Percentiles rank a stretch among this genome's conserved stretches.
Conservation (phyloP, 2,888 invertebrate species). For the Philereme vetulata region DNA sequence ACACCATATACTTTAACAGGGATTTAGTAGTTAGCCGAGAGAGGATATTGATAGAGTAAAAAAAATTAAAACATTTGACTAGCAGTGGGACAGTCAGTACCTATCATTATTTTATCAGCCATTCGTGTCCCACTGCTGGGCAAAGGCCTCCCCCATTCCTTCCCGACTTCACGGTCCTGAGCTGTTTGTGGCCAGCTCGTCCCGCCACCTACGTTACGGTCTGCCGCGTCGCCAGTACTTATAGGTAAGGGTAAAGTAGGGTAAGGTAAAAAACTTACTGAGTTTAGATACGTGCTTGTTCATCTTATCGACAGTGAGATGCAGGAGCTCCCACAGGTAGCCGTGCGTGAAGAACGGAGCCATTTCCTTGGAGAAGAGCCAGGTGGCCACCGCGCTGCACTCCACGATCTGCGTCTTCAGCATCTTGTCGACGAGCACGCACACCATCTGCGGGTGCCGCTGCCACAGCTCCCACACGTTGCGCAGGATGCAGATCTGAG, state of each 20-base stretch:
- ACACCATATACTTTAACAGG: too few species aligned
- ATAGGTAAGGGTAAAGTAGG: background rate
- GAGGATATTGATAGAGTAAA: too few species aligned
- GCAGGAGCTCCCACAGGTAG: slow-evolving; percentile 98
- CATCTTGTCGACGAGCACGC: slow-evolving; percentile 97
- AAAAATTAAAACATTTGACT: too few species aligned
- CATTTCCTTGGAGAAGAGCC: slow-evolving; percentile 98
- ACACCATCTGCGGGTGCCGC: slow-evolving; percentile 98
- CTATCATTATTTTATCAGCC: too few species aligned
- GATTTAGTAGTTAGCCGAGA: too few species aligned
- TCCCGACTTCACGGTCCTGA: too few species aligned
- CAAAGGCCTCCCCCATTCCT: too few species aligned
- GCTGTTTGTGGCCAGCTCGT: too few species aligned
- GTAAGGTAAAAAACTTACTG: slow-evolving; percentile 68
- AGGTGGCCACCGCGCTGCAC: slow-evolving; percentile 98
- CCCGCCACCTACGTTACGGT: too few species aligned
- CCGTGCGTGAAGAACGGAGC: slow-evolving; percentile 94
- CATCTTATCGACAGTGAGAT: slow-evolving; percentile 98
- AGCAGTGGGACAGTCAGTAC: too few species aligned
- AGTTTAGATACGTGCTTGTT: slow-evolving; percentile 96
- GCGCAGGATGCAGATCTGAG: slow-evolving; percentile 96
- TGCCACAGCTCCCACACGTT: slow-evolving; percentile 98
- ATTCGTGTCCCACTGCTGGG: too few species aligned
- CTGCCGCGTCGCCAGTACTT: too few species aligned
- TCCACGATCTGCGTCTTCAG: slow-evolving; percentile 98